Evolutionary conservation across 2,797 vertebrate genomes (phyloP).

Genomic region (Morelia viridis): DNA sequence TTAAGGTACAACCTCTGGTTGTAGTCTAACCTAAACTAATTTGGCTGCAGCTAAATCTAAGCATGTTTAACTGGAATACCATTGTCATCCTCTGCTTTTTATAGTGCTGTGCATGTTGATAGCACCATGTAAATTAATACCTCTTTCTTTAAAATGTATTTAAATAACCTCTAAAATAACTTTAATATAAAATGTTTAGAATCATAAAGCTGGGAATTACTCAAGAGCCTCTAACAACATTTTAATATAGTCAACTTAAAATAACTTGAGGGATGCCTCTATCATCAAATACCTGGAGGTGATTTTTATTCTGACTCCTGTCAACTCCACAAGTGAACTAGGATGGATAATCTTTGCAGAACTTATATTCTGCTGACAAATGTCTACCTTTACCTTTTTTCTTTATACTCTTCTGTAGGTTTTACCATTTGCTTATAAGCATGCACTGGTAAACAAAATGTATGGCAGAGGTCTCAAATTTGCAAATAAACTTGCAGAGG

Average conservation of each 20-base stretch:
- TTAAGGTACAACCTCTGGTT: not conserved
- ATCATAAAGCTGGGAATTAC: not conserved
- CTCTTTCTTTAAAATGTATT: not conserved
- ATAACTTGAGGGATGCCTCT: not conserved
- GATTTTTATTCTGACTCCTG: not conserved
- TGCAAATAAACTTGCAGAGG: slow-evolving; percentile 92
- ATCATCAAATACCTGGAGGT: not conserved
- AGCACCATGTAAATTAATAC: not conserved
- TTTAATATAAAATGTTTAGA: not conserved
- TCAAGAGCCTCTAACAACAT: not conserved
- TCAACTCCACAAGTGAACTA: not conserved
- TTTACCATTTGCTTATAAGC: slow-evolving; percentile 95
- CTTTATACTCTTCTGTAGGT: slow-evolving; percentile 74
- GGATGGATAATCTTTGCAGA: not conserved
- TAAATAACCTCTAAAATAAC: not conserved
- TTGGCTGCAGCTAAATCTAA: not conserved
- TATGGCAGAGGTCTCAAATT: slow-evolving; percentile 94
- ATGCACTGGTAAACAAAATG: slow-evolving; percentile 93
- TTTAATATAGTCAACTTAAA: not conserved
- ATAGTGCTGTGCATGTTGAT: not conserved
- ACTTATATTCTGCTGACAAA: not conserved
- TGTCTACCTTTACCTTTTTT: not conserved
- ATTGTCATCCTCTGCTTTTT: not conserved
- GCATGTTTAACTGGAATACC: not conserved
- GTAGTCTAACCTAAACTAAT: not conserved